phyloP scores from a whole-genome alignment of 2,113 vertebrate species.

The Eidolon helvum region DNA sequence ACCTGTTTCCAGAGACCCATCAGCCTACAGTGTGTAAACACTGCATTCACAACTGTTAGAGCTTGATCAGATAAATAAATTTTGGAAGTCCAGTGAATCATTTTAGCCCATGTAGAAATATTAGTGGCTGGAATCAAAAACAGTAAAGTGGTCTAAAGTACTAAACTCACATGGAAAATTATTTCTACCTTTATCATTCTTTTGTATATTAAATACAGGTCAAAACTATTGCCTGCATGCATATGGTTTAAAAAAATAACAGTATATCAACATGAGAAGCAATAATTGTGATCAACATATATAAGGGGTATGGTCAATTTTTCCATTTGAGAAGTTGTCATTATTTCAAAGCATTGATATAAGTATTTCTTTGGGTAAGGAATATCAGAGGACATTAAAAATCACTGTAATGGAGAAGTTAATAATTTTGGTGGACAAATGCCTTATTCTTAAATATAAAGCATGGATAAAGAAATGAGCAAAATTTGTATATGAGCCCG shows the following conservation, averaged over 20 bases:
- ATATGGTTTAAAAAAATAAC: neutral
- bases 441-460: slow-evolving; percentile 21
- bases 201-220: neutral
- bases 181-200: neutral
- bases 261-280: neutral
- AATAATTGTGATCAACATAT: neutral
- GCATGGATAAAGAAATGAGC: neutral
- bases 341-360: neutral
- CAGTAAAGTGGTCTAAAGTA: neutral
- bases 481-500: neutral
- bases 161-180: neutral
- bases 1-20: neutral
- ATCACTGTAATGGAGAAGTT: neutral
- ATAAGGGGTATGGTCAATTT: neutral
- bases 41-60: neutral
- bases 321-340: neutral
- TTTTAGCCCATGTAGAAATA: neutral
- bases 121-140: neutral
- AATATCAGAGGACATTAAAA: neutral
- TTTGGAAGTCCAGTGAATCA: neutral
- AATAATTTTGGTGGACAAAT: neutral
- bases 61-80: neutral
- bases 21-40: neutral
- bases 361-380: neutral
- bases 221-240: neutral